These are phyloP conservation scores for Nemurella pictetii DNA, from an alignment of 2,888 invertebrate species.

Conservation along the genomic window DNA sequence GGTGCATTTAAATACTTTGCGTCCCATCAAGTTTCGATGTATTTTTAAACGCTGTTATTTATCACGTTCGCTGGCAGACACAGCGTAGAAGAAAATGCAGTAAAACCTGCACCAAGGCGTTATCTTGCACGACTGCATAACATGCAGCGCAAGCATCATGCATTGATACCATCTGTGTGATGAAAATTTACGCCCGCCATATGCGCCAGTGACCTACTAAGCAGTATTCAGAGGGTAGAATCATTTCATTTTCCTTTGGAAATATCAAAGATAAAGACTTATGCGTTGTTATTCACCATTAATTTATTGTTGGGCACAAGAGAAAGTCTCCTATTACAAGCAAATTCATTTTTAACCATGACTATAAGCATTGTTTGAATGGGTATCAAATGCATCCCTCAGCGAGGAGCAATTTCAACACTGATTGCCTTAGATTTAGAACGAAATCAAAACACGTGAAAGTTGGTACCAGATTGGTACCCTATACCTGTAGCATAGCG, in stretches of 20 bases:
- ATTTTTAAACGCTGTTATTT: background rate
- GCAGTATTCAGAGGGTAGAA: background rate
- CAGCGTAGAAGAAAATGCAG: background rate
- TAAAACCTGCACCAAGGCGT: background rate
- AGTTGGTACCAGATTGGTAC: too few species aligned
- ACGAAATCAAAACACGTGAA: too few species aligned
- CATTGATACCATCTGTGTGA: constrained; percentile 3
- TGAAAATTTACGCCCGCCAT: constrained; percentile 7
- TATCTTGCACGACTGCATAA: background rate
- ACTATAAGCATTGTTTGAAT: background rate
- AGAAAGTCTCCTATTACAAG: background rate
- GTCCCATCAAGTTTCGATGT: background rate
- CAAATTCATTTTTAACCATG: background rate
- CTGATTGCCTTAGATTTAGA: too few species aligned
- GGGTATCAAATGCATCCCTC: background rate
- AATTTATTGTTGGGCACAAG: background rate
- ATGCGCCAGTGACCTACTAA: constrained; percentile 27
- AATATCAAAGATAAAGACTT: background rate
- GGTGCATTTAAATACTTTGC: background rate
- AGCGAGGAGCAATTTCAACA: too few species aligned
- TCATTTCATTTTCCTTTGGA: constrained; percentile 4
- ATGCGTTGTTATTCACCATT: background rate
- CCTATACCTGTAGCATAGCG: too few species aligned
- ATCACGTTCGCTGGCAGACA: background rate
- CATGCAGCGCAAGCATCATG: background rate